Base-by-base conservation (phyloP, 2,113 vertebrate species). In the Etheostoma spectabile region DNA sequence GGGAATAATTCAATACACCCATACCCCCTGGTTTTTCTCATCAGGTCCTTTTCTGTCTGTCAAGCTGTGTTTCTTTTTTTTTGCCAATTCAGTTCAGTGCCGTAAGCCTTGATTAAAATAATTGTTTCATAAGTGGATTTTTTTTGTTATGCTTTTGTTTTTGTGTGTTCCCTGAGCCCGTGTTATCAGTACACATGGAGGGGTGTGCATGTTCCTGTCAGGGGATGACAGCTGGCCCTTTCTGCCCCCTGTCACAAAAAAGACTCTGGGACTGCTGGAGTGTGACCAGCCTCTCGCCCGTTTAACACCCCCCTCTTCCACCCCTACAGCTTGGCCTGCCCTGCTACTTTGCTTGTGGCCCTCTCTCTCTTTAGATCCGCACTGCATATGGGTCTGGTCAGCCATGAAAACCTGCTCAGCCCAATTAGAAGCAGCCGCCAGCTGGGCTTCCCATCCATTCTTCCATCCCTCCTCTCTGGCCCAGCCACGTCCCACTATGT, bases 371-470 rank as follows among this genome's bases (percentile, higher is more conserved):
- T 84, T 84, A 83, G 86, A 90, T 76, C 83, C 63, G 24, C 63
- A 10, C 82, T 82, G 86, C 94, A 94, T 94, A 94, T 90, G 93
- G 92, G 77, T 82, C 89, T 90, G 92, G 86, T 93, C 93, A 93
- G 89, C 93, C 92, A 86, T 94, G 91, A 91, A 93, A 93, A 91
- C 89, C 89, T 80, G 89, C 92, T 90, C 90, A 80, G 88, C 66
- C 92, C 93, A 95, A 95, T 95, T 95, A 95, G 91, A 91, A 88
- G 86, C 86, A 74, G 87, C 77, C 76, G 86, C 94, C 93, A 94
- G 93, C 94, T 95, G 95, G 93, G 93, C 88, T 85, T 81, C 60
- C 74, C 77, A 70, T 77, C 72, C 84, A 72, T 83, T 84, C 84
- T 86, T 75, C 85, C 61, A 70, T 59, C 80, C 82, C 61, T 86